phyloP scores from a whole-genome alignment of 2,113 vertebrate species.

The Ctenomys sociabilis region DNA sequence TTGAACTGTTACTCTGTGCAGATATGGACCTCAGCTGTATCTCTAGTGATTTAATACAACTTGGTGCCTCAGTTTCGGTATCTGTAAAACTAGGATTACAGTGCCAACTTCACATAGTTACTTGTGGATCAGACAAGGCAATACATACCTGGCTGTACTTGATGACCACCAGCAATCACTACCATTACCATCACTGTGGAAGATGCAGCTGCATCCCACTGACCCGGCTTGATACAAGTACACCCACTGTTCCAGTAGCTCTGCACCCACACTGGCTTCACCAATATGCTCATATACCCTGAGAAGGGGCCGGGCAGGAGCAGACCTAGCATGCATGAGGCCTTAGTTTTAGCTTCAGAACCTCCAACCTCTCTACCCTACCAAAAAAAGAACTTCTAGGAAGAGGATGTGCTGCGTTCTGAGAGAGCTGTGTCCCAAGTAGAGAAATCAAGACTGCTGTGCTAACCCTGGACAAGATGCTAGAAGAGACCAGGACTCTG shows the following conservation, averaged over 20 bases:
- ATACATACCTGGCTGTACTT: background rate
- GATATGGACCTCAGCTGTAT: background rate
- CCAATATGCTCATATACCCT: background rate
- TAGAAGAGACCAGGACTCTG: background rate
- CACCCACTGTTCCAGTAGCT: background rate
- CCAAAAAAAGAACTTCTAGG: background rate
- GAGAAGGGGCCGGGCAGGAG: background rate
- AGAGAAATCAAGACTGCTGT: background rate
- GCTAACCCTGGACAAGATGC: background rate
- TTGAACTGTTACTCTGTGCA: background rate
- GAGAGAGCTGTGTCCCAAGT: background rate
- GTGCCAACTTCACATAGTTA: background rate
- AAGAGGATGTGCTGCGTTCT: background rate
- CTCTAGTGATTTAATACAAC: background rate
- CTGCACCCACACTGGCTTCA: background rate
- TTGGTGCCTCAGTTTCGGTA: conserved; percentile 20
- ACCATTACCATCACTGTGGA: background rate
- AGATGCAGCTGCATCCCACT: background rate
- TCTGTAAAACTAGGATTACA: background rate
- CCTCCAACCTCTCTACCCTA: background rate
- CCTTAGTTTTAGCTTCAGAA: background rate
- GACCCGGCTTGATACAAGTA: background rate
- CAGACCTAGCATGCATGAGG: background rate
- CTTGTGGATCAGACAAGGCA: background rate
- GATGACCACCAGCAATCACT: background rate